Base-by-base conservation (phyloP, 2,888 invertebrate genomes). In the Ormyrus nitidulus region DNA sequence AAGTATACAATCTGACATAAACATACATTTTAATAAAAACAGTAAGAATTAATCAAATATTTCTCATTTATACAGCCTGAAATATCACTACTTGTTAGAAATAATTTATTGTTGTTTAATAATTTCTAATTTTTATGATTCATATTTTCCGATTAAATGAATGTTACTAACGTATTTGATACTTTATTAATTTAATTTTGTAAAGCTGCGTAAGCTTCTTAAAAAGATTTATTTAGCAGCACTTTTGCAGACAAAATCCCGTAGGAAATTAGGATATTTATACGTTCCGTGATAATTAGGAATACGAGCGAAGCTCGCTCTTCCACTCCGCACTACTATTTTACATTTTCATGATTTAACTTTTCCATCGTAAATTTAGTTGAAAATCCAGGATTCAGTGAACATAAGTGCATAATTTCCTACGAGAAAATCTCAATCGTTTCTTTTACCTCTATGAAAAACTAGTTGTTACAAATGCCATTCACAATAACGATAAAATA, bases 221-320 rank as follows among this genome's bases (percentile, higher is more conserved):
- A 56, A 13, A 56, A 11, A 13, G n/a, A 34, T 62, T 62, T 62
- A 62, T 62, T 62, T 62, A 44, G 11, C n/a, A 11, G 46, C 10
- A 9, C 6, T 62, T 62, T 9, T 34, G 19, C 59, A 19, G 7
- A 59, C 19, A 19, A 59, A 19, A 9, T 59, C 59, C 19, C 19
- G 19, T 8, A 19, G 53, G 9, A n/a, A 54, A 68, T 68, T 58
- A n/a, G 59, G 7, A 59, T 71, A 71, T 71, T 71, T 71, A 71
- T 34, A 59, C n/a, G 13, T 48, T 7, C 59, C n/a, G 58, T n/a
- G 71, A 71, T 71, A 71, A 71, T 71, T 71, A 71, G 71, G 46
- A 49, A 59, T 71, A 59, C 71, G 48, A 46, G 71, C 48, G 59
- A 59, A 71, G 49, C 48, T 71, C 49, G 19, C 48, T 34, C 49